Conservation (phyloP, 2,797 vertebrate species). For the Orientallactaga sibirica region DNA sequence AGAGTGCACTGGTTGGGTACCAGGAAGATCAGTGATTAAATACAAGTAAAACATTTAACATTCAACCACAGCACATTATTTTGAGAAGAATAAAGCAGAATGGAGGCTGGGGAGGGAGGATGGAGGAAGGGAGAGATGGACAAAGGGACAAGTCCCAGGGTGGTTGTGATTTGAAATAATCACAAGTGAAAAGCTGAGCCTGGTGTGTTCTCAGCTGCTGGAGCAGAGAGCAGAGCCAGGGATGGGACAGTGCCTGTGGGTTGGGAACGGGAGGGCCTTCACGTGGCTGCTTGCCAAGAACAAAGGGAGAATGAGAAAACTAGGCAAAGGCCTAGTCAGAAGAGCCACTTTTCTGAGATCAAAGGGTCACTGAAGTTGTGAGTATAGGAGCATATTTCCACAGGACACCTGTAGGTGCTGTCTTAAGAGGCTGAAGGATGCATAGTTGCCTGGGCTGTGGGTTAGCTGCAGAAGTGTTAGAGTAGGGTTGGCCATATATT, state of each 20-base stretch:
- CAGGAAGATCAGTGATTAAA: background rate
- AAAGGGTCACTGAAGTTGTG: accelerated
- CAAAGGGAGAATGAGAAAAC: background rate
- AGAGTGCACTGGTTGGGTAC: background rate
- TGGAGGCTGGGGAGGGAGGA: background rate
- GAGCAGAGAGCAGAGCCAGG: background rate
- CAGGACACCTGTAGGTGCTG: background rate
- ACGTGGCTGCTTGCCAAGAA: background rate
- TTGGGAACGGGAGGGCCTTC: background rate
- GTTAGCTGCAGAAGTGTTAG: background rate
- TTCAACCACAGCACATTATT: background rate
- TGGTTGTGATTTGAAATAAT: background rate
- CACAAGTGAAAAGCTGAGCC: background rate
- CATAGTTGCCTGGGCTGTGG: background rate
- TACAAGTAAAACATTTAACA: background rate
- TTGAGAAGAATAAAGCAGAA: background rate
- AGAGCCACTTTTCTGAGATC: background rate
- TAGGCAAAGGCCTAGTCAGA: background rate
- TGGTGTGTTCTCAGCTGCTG: background rate
- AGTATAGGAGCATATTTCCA: background rate
- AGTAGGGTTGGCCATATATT: background rate
- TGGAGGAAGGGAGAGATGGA: background rate
- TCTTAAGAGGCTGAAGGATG: background rate
- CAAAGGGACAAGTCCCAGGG: background rate
- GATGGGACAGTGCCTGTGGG: background rate